These are phyloP conservation scores for Ophiothrix spiculata DNA, from an alignment of 35 echinoderm and acorn worm genomes.

Conservation along the genomic window DNA sequence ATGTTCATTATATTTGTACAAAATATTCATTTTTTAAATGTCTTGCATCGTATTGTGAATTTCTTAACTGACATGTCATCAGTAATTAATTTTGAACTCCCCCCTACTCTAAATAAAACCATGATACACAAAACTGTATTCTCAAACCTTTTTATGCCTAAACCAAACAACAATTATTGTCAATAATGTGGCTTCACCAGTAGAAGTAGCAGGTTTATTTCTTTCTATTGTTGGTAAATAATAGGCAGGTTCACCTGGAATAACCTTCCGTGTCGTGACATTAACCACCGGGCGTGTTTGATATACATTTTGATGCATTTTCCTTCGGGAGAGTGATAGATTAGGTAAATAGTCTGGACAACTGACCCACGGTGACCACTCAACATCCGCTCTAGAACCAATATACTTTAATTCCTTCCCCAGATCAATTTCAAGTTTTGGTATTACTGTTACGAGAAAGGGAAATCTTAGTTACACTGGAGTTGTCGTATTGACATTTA, in stretches of 20 bases:
- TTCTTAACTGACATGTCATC: too few species aligned
- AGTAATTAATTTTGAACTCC: too few species aligned
- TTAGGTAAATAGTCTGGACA: background rate
- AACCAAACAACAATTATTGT: background rate
- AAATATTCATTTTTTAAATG: too few species aligned
- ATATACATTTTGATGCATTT: background rate
- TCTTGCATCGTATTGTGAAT: too few species aligned
- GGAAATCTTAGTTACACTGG: too few species aligned
- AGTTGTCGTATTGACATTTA: too few species aligned
- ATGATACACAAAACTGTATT: too few species aligned
- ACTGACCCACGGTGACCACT: slow-evolving; percentile 2
- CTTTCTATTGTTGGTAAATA: background rate
- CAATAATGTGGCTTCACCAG: background rate
- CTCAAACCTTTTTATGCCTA: background rate
- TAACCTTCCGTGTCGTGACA: background rate
- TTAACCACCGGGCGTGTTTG: background rate
- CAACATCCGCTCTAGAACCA: background rate
- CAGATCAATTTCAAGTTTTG: too few species aligned
- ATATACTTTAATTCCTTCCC: too few species aligned
- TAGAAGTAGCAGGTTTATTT: background rate
- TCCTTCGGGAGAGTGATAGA: background rate
- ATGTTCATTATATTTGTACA: too few species aligned
- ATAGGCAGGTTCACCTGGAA: background rate
- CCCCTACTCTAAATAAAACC: too few species aligned
- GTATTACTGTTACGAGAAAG: too few species aligned